Base-by-base conservation (phyloP, 2,113 vertebrate genomes). In the Sakesphorus luctuosus region DNA sequence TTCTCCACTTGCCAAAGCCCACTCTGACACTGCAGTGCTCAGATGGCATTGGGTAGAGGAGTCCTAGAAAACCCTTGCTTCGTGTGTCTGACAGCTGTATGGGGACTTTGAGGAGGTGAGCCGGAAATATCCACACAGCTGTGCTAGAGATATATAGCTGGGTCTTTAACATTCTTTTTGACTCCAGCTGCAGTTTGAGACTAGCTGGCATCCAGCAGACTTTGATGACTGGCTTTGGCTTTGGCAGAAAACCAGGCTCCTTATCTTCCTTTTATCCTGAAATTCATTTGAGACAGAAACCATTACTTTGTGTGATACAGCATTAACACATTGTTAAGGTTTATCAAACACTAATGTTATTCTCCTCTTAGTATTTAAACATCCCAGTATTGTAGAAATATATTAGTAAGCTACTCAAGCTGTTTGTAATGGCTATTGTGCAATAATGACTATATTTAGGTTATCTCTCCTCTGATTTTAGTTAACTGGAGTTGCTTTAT, bases 41-140 rank as follows among this genome's bases (percentile, higher is more conserved):
- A 0, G 24, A 8, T 0, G 2, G 14, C 38, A 14, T 5, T 0
- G 3, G 62, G n/a, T 25, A 78, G n/a, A 36, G 6, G 38, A 53
- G 43, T 36, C 43, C n/a, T 10, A 9, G 31, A 5, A 49, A 21
- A 5, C 18, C 29, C 50, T 35, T 55, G 18, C 53, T 71, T 69
- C n/a, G 8, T 21, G 14, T 5, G 10, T 13, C 33, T 72, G 31
- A 9, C 9, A 46, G 49, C 9, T 68, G 71, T 17, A 1, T 6
- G 12, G 49, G 26, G 31, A 59, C 67, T 52, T 29, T 0, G 35
- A 44, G 62, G 49, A 79, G 67, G 81, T 40, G 58, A 82, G 53
- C 49, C 75, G 90, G 67, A 23, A n/a, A 24, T 50, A 44, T 44
- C 24, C 6, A 0, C 62, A 20, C 29, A 74, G 66, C 56, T 75